phyloP scores from a whole-genome alignment of 1,140 invertebrate species.

The Pseudomyrmex flavicornis region DNA sequence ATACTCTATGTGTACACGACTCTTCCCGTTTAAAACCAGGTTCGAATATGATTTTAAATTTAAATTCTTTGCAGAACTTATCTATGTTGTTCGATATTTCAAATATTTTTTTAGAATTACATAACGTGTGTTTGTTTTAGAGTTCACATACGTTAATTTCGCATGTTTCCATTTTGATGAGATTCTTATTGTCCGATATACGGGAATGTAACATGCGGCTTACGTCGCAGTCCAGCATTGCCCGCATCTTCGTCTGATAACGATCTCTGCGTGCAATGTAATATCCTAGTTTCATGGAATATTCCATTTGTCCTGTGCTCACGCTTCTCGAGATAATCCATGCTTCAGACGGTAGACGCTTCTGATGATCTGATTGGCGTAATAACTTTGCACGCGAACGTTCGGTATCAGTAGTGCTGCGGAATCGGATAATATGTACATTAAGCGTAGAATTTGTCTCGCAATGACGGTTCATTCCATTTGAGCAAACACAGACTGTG shows the following conservation, averaged over 20 bases:
- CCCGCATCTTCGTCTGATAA: conserved; percentile 36
- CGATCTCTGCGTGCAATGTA: conserved; percentile 16
- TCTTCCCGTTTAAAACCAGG: neutral
- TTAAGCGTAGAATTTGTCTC: neutral
- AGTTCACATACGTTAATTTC: conserved; percentile 13
- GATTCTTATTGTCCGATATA: conserved; percentile 9
- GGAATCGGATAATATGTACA: neutral
- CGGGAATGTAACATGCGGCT: neutral
- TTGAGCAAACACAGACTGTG: neutral
- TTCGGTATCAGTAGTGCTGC: neutral
- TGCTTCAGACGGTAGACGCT: conserved; percentile 12
- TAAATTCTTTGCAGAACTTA: neutral
- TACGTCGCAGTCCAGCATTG: conserved; percentile 1
- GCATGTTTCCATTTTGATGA: conserved; percentile 14
- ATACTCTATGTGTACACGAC: too few species aligned
- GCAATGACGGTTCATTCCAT: neutral
- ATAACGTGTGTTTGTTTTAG: neutral
- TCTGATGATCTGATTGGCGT: conserved; percentile 29
- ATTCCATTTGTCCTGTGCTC: conserved; percentile 33
- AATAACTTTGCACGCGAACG: conserved; percentile 1
- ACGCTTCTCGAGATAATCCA: conserved; percentile 11
- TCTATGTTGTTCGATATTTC: neutral
- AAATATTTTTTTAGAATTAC: neutral
- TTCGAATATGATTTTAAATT: conserved; percentile 7
- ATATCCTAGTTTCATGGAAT: conserved; percentile 29